Evolutionary conservation across 2,113 vertebrate genomes (phyloP).

Genomic region (Rhodinocichla rosea): DNA sequence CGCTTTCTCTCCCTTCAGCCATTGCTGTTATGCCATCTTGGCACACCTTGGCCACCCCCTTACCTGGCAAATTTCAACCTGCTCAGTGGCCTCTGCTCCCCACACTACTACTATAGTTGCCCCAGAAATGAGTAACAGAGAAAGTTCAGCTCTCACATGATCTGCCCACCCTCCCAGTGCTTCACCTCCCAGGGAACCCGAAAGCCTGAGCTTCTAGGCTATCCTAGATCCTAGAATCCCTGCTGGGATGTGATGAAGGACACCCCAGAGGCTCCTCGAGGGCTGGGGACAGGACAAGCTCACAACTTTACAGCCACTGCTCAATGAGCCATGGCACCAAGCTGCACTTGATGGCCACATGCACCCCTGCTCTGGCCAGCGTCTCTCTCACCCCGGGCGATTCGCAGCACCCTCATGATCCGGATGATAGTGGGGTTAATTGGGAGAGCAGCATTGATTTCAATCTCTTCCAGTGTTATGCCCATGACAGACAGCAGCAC

Average conservation of each 20-base stretch:
- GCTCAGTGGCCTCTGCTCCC: neutral
- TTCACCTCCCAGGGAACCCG: neutral
- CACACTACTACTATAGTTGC: neutral
- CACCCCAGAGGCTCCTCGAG: neutral
- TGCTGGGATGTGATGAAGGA: neutral
- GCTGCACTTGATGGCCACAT: neutral
- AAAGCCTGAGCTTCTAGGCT: neutral
- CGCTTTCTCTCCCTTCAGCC: neutral
- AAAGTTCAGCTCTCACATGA: neutral
- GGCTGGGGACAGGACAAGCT: neutral
- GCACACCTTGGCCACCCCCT: neutral
- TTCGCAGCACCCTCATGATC: conserved; percentile 96
- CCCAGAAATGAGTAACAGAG: neutral
- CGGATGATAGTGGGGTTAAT: conserved; percentile 98
- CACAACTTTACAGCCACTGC: neutral
- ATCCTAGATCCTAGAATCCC: neutral
- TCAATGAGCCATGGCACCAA: neutral
- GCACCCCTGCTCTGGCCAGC: neutral
- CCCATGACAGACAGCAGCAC: conserved; percentile 96
- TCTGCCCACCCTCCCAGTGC: neutral
- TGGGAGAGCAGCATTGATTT: conserved; percentile 93
- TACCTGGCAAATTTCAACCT: neutral
- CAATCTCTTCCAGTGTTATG: conserved; percentile 94
- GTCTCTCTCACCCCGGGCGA: conserved; percentile 83
- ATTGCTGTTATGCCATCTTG: neutral